Percentiles rank a stretch among this genome's conserved stretches.
These are phyloP conservation scores for Nysson spinosus DNA, from an alignment of 2,888 invertebrate species.

Conservation along the genomic window DNA sequence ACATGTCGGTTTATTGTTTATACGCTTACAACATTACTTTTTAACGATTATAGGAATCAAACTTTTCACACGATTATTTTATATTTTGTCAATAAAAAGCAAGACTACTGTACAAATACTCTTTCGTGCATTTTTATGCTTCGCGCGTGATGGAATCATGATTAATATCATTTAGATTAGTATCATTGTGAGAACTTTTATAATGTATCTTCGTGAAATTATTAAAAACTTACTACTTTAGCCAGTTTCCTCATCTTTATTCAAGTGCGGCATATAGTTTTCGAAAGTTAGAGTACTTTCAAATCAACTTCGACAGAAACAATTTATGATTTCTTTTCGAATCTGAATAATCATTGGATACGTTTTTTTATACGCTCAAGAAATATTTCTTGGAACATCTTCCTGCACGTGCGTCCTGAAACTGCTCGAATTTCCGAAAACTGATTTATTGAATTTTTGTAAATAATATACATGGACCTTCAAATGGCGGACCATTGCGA, in stretches of 20 bases:
- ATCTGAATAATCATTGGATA: not conserved
- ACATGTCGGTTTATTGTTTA: slow-evolving; percentile 52
- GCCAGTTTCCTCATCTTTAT: slow-evolving; percentile 1
- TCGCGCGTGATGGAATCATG: slow-evolving; percentile 15
- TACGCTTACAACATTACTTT: slow-evolving; percentile 55
- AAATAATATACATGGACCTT: slow-evolving; percentile 45
- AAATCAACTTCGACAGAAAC: not conserved
- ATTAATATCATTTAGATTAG: slow-evolving; percentile 14
- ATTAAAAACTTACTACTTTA: slow-evolving; percentile 1
- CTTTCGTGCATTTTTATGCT: slow-evolving; percentile 38
- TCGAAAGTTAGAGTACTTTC: slow-evolving; percentile 50
- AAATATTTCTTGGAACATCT: not conserved
- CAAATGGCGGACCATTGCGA: slow-evolving; percentile 25
- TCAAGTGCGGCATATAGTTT: slow-evolving; percentile 37
- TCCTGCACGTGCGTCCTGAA: not conserved
- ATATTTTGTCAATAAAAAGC: slow-evolving; percentile 61
- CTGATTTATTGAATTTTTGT: slow-evolving; percentile 47
- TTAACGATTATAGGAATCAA: slow-evolving; percentile 46
- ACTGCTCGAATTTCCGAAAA: slow-evolving; percentile 54
- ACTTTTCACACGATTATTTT: slow-evolving; percentile 57
- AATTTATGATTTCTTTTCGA: not conserved
- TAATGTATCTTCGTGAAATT: slow-evolving; percentile 23
- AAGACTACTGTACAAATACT: slow-evolving; percentile 40
- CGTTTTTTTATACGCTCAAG: too few relatives aligned
- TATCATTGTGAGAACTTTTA: slow-evolving; percentile 55